These are phyloP conservation scores for Acrocyrtus sp. DNA, from an alignment of 2,888 invertebrate genomes.

Conservation along the genomic window DNA sequence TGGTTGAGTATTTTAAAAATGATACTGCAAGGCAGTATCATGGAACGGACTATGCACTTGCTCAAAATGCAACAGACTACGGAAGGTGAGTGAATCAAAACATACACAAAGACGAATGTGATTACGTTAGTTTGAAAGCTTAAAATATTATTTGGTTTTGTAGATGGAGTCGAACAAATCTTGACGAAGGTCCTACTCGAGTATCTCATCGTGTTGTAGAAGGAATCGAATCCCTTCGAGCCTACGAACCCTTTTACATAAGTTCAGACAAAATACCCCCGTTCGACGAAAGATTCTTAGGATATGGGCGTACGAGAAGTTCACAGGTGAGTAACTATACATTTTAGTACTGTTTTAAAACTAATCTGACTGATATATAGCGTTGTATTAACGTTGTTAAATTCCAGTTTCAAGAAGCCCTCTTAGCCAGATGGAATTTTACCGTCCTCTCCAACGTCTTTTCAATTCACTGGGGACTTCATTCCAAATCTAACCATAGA, in stretches of 20 bases:
- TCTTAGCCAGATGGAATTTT: slow-evolving; percentile 38
- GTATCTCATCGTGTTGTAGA: slow-evolving; percentile 39
- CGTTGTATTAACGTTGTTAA: not conserved
- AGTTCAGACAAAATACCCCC: slow-evolving; percentile 29
- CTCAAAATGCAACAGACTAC: slow-evolving; percentile 41
- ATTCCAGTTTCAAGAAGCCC: slow-evolving; percentile 25
- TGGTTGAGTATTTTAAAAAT: slow-evolving; percentile 79
- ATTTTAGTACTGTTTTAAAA: too few species aligned
- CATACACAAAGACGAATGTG: not conserved
- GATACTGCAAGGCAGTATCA: slow-evolving; percentile 89
- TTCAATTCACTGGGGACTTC: slow-evolving; percentile 39
- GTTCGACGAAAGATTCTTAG: slow-evolving; percentile 41
- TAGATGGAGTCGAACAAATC: slow-evolving; percentile 45
- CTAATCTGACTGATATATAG: too few species aligned
- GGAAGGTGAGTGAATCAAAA: slow-evolving; percentile 3
- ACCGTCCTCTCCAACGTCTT: slow-evolving; percentile 38
- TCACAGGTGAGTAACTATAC: slow-evolving; percentile 48
- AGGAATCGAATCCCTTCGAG: slow-evolving; percentile 72
- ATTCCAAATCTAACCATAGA: too few species aligned
- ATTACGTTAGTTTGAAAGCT: not conserved
- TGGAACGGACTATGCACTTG: slow-evolving; percentile 68
- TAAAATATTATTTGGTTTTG: slow-evolving; percentile 4
- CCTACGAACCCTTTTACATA: slow-evolving; percentile 92
- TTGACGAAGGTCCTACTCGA: slow-evolving; percentile 46
- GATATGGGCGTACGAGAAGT: slow-evolving; percentile 45